Base-by-base conservation (phyloP, 2,113 vertebrate genomes). In the Oreocharis arfaki region DNA sequence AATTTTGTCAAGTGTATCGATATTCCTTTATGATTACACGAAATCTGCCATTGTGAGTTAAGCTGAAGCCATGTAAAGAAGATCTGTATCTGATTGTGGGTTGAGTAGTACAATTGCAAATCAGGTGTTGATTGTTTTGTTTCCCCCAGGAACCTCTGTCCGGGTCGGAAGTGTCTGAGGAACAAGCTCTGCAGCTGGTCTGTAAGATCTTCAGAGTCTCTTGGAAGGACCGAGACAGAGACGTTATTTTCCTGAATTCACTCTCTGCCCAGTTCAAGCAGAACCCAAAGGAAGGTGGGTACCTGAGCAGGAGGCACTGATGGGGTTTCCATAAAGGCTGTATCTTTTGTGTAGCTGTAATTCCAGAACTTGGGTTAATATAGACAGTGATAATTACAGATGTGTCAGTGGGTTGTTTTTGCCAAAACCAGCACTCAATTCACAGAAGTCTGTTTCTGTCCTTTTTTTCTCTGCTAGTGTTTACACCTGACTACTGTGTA, bases 141-240 rank as follows among this genome's bases (percentile, higher is more conserved):
- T 10, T 3, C 18, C 7, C 14, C 9, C 33, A 77, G 99, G 99
- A 99, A 85, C 98, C 98, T 47, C 98, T 98, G 39, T 97, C 98
- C 10, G 99, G 98, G 92, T 98, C 98, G 3, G 99, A 99, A 93
- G 98, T 99, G 52, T 99, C 99, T 11, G 99, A 99, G 97, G 99
- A 99, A 42, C 99, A 99, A 96, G 99, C 99, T 93, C 97, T 99
- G 80, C 99, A 99, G 98, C 99, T 99, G 97, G 98, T 99, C 97
- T 99, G 99, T 98, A 99, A 99, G 98, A 99, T 99, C 97, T 99
- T 99, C 90, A 98, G 99, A 39, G 99, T 99, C 89, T 99, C 99
- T 59, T 99, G 99, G 99, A 99, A 99, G 98, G 99, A 99, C 85
- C 98, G 99, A 71, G 99, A 99, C 95, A 98, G 99, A 98, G 99